Base-by-base conservation (phyloP, 2,888 invertebrate species). In the Stomorhina lunata region DNA sequence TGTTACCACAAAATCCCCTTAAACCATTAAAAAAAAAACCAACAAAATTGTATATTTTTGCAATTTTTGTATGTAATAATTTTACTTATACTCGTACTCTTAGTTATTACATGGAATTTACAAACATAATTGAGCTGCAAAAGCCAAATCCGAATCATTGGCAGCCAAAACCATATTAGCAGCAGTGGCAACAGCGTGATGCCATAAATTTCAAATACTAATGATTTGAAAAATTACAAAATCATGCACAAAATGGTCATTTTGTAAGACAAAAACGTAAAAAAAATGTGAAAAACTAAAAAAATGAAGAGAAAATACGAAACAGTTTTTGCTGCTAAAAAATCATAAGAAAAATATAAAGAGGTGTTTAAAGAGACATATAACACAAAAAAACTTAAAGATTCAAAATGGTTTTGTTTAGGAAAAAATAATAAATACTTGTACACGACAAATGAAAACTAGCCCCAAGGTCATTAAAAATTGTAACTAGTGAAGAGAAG, bases 381-480 rank as follows among this genome's bases (percentile, higher is more conserved):
- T 25, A 57, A 25, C n/a, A 61, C 25, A 50, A 25, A 25, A 20
- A 66, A 45, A 48, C 45, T 66, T 45, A 17, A 17, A 53, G 29
- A 22, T 53, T 50, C 29, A 53, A 50, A 61, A 27, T 37, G 15
- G 15, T 3, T n/a, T n/a, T n/a, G 53, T 40, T 32, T 65, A 15
- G 57, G 12, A 45, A 55, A 17, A n/a, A 43, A 82, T 71, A 71
- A 76, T 40, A 37, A 37, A 22, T 15, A 66, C 55, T 20, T 68
- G 29, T 66, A 76, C 83, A 85, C 88, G 86, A 85, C 87, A 87
- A 88, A 86, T 85, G 81, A 86, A 68, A 63, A 77, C 48, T 65
- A 72, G 85, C 87, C 89, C 87, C 89, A 89, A 89, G 89, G 88
- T 88, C 89, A 86, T 81, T 83, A 85, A 84, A 40, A 59, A n/a